Base-by-base conservation (phyloP, 2,113 vertebrate genomes). In the Astur gentilis region DNA sequence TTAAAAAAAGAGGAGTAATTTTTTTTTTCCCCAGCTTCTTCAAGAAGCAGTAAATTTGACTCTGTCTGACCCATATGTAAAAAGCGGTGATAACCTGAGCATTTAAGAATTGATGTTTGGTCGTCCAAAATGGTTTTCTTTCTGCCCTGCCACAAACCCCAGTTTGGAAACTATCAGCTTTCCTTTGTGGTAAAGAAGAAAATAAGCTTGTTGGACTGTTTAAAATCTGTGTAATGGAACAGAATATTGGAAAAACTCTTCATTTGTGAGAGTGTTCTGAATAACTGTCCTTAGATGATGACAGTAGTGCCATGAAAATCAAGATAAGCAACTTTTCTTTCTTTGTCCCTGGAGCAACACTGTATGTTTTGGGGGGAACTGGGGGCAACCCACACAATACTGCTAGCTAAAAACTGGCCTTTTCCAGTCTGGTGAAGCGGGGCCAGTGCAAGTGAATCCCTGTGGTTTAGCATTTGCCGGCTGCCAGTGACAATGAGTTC, bases 381-480 rank as follows among this genome's bases (percentile, higher is more conserved):
- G 4, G 12, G 45, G 10, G 34, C 31, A 91, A 36, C 18, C 36
- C 11, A 13, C 17, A 14, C 26, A 52, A 2, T 66, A 22, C 12
- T 40, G 27, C 16, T 78, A 31, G 44, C 21, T 78, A 12, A 75
- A 80, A 82, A 6, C 18, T 44, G 45, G 5, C 14, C 19, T 70
- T 85, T 90, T 38, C 34, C 34, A 25, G 8, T 11, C 34, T 3
- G 1, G 4, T 44, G 31, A 72, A 64, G 32, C 0, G 0, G 49
- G 29, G 8, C 40, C 32, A 31, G 16, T 50, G n/a, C 44, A 57
- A 25, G 17, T 21, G 11, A 76, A 36, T 67, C 52, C 20, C 23
- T 47, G 38, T 70, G 44, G 49, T 88, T 76, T 45, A 36, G 44
- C 1, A 0, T 73, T 87, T 91, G 18, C 38, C 0, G 0, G 3